These are phyloP conservation scores for Antedon mediterranea DNA, from an alignment of 53 echinoderm and acorn worm species.

Conservation along the genomic window DNA sequence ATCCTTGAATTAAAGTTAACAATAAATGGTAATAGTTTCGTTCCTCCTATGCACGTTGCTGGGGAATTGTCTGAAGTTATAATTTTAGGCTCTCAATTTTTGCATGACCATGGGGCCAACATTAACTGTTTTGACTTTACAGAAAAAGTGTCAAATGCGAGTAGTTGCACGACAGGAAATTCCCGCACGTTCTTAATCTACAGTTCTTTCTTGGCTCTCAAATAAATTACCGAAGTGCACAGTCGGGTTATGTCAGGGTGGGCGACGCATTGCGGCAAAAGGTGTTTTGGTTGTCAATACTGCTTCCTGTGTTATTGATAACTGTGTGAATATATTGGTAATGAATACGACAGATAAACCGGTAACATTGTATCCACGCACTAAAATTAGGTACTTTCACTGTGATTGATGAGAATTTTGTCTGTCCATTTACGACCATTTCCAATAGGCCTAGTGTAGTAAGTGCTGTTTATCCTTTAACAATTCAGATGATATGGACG, in stretches of 20 bases:
- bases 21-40: too few species aligned
- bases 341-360: conserved; percentile 16
- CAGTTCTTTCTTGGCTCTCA: conserved; percentile 1
- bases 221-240: neutral
- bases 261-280: conserved; percentile 11
- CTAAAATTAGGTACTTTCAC: conserved; percentile 17
- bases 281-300: conserved; percentile 18
- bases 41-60: too few species aligned
- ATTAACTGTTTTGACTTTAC: conserved; percentile 8
- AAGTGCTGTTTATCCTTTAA: too few species aligned
- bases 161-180: conserved; percentile 7
- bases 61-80: neutral
- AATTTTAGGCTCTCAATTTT: conserved; percentile 9
- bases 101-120: conserved; percentile 1
- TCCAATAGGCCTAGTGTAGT: too few species aligned
- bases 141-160: neutral
- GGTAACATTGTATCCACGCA: conserved; percentile 4
- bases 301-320: neutral
- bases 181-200: conserved; percentile 3
- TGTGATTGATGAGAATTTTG: neutral
- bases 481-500: too few species aligned
- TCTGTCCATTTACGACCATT: neutral
- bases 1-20: too few species aligned
- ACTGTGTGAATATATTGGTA: conserved; percentile 8
- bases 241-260: conserved; percentile 18